A percentile compares a stretch with the other conserved stretches of the same genome.
These are phyloP conservation scores for Natator depressus DNA, from an alignment of 2,113 vertebrate genomes.

Conservation along the genomic window DNA sequence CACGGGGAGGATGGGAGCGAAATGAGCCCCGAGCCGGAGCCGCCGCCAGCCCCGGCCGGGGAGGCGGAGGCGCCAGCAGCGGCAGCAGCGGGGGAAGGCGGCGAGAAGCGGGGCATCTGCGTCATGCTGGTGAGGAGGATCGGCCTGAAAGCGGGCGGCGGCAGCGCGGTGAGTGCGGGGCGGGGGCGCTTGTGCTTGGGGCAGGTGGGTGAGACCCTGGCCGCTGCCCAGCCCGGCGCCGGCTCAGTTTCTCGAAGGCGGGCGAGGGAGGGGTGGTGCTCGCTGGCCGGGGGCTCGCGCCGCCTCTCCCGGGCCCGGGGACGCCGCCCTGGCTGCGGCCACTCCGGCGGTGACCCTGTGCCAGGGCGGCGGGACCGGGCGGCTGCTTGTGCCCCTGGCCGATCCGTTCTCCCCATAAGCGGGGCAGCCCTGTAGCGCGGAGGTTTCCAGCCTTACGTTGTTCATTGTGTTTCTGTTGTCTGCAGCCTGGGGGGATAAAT, in stretches of 20 bases:
- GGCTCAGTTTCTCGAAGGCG: not conserved
- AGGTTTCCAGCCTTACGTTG: not conserved
- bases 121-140: constrained; percentile 47
- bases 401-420: not conserved
- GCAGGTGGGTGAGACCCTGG: not conserved
- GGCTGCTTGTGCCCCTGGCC: not conserved
- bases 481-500: too few relatives aligned
- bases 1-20: not conserved
- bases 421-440: too few relatives aligned
- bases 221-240: not conserved
- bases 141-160: not conserved
- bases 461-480: too few relatives aligned
- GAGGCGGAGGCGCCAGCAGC: not conserved
- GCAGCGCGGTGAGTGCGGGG: not conserved
- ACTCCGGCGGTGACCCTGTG: not conserved
- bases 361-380: too few relatives aligned
- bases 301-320: too few relatives aligned
- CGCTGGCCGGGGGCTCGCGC: too few relatives aligned
- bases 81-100: not conserved
- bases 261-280: too few relatives aligned
- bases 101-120: not conserved
- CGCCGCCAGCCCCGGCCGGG: not conserved
- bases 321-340: too few relatives aligned
- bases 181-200: not conserved
- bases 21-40: not conserved